Percentiles rank a stretch among this genome's conserved stretches.
Evolutionary conservation across 2,797 vertebrate genomes (phyloP).

Genomic region (Protonibea diacanthus): DNA sequence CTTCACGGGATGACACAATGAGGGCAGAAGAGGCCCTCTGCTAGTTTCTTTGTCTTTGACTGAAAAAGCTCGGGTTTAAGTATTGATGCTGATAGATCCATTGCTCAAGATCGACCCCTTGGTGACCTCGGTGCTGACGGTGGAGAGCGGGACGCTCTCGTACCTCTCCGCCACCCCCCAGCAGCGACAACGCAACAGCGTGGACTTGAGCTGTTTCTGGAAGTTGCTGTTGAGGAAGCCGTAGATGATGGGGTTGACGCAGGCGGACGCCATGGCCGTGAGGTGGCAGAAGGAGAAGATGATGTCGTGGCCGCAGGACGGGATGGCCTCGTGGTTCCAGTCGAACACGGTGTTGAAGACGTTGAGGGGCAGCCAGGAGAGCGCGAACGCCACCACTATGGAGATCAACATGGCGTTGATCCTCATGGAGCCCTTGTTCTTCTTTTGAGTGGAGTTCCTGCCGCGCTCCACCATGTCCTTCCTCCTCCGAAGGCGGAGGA

Average conservation of each 20-base stretch:
- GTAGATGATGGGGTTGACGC: conserved; percentile 90
- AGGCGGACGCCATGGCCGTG: conserved; percentile 88
- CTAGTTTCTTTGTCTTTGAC: conserved; percentile 31
- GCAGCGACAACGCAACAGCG: conserved; percentile 86
- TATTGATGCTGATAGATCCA: conserved; percentile 77
- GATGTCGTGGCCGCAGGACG: conserved; percentile 83
- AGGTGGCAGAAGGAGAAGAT: conserved; percentile 91
- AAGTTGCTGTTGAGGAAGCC: conserved; percentile 92
- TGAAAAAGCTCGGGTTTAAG: conserved; percentile 61
- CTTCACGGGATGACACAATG: conserved; percentile 46
- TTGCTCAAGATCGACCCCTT: conserved; percentile 88
- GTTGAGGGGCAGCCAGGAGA: conserved; percentile 89
- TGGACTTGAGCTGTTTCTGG: conserved; percentile 88
- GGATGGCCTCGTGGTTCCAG: conserved; percentile 88
- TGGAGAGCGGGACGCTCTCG: conserved; percentile 89
- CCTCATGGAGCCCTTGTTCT: conserved; percentile 82
- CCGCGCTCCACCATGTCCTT: conserved; percentile 88
- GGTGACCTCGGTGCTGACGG: conserved; percentile 89
- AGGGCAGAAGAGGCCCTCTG: conserved; percentile 24
- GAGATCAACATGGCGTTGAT: conserved; percentile 88
- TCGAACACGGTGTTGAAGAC: conserved; percentile 90
- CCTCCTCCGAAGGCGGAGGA: conserved; percentile 86
- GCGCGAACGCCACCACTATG: conserved; percentile 86
- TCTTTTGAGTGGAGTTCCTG: conserved; percentile 76
- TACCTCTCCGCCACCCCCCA: conserved; percentile 83